Evolutionary conservation across 2,797 vertebrate genomes (phyloP).

Genomic region (Neomorphus geoffroyi): DNA sequence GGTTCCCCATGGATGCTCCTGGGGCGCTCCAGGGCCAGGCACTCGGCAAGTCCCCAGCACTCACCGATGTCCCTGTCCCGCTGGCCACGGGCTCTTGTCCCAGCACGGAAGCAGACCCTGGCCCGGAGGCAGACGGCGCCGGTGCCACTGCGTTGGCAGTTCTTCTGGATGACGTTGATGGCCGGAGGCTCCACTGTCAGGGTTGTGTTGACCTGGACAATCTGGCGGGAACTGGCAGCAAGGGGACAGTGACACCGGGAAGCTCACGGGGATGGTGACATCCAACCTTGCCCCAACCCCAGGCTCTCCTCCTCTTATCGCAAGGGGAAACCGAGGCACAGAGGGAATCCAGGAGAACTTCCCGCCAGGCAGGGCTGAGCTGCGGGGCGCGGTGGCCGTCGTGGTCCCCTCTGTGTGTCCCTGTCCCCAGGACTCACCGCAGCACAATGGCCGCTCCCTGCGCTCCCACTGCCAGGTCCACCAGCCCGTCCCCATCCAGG

Average conservation of each 20-base stretch:
- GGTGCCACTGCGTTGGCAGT: neutral
- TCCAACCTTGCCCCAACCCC: neutral
- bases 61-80: neutral
- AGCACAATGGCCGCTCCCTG: conserved; percentile 88
- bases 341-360: too few relatives aligned
- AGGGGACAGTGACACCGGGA: neutral
- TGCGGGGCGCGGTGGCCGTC: neutral
- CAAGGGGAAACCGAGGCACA: neutral
- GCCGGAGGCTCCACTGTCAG: neutral
- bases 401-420: too few relatives aligned
- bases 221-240: neutral
- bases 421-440: conserved; percentile 78
- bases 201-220: neutral
- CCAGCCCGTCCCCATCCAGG: conserved; percentile 88
- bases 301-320: neutral
- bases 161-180: neutral
- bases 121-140: neutral
- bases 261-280: neutral
- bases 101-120: neutral
- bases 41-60: accelerated
- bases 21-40: too few relatives aligned
- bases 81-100: neutral
- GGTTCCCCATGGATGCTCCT: too few relatives aligned
- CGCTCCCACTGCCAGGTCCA: conserved; percentile 91
- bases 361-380: too few relatives aligned